phyloP scores from a whole-genome alignment of 2,113 vertebrate genomes.

The Brachionichthys hirsutus region DNA sequence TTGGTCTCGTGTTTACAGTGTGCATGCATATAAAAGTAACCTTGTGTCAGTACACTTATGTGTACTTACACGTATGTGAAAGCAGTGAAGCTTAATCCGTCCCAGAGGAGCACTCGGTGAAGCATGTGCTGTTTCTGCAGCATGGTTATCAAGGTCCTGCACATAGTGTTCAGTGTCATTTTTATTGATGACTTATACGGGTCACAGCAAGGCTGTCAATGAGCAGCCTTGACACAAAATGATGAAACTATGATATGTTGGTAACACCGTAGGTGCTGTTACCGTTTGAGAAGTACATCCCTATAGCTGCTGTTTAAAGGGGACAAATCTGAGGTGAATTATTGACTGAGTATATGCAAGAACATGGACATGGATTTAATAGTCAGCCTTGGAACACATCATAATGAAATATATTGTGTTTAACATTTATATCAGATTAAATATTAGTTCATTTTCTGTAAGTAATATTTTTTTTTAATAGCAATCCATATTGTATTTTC shows the following conservation, averaged over 20 bases:
- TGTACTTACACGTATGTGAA: slow-evolving; percentile 38
- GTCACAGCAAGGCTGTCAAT: slow-evolving; percentile 34
- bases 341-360: slow-evolving; percentile 16
- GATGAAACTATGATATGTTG: slow-evolving; percentile 60
- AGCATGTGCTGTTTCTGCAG: slow-evolving; percentile 45
- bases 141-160: slow-evolving; percentile 45
- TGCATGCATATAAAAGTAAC: slow-evolving; percentile 15
- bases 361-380: slow-evolving; percentile 9
- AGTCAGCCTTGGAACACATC: background rate
- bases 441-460: background rate
- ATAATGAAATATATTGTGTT: slow-evolving; percentile 8
- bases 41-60: slow-evolving; percentile 22
- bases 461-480: slow-evolving; percentile 30
- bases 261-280: background rate
- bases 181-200: slow-evolving; percentile 59
- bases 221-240: slow-evolving; percentile 61
- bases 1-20: slow-evolving; percentile 8
- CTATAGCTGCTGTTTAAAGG: slow-evolving; percentile 4
- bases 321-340: slow-evolving; percentile 23
- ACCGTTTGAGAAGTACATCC: background rate
- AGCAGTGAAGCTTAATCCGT: slow-evolving; percentile 45
- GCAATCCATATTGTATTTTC: slow-evolving; percentile 8
- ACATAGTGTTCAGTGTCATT: slow-evolving; percentile 30
- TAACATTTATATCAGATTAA: slow-evolving; percentile 34
- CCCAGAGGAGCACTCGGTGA: slow-evolving; percentile 56